phyloP scores from a whole-genome alignment of 2,888 invertebrate species.

The Litoditis marina region DNA sequence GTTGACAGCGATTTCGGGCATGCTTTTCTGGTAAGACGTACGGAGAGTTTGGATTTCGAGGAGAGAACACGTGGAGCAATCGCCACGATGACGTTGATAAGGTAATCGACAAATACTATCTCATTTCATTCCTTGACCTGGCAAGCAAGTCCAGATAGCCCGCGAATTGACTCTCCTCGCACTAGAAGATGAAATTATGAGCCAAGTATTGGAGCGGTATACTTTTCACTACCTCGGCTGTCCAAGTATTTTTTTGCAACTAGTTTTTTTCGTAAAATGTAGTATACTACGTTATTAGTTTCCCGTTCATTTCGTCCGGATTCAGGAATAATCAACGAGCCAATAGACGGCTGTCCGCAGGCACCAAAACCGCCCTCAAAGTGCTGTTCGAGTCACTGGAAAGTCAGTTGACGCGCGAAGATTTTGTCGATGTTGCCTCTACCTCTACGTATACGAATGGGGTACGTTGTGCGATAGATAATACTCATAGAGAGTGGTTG shows the following conservation, averaged over 20 bases:
- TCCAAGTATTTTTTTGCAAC: no score
- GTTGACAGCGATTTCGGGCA: slow-evolving; percentile 55
- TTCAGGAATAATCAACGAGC: slow-evolving; percentile 15
- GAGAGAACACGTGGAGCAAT: slow-evolving; percentile 32
- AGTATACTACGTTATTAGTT: no score
- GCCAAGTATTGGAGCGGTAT: no score
- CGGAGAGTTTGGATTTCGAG: slow-evolving; percentile 26
- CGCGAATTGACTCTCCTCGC: slow-evolving; percentile 17
- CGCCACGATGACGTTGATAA: slow-evolving; percentile 34
- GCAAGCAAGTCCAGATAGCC: no score
- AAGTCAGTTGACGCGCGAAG: slow-evolving; percentile 18
- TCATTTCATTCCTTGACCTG: neutral
- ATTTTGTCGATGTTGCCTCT: slow-evolving; percentile 18
- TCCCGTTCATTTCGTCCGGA: no score
- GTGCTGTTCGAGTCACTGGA: slow-evolving; percentile 26
- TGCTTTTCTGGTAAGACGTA: slow-evolving; percentile 32
- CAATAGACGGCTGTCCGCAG: slow-evolving; percentile 13
- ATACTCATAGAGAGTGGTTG: no score
- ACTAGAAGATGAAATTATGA: neutral
- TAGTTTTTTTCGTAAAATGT: no score
- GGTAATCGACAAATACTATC: slow-evolving; percentile 11
- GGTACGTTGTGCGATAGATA: slow-evolving; percentile 18
- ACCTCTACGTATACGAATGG: slow-evolving; percentile 30
- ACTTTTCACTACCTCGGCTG: no score
- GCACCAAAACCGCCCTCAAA: slow-evolving; percentile 14